Conservation (phyloP, 2,888 invertebrate genomes). For the Rosalia funebris region DNA sequence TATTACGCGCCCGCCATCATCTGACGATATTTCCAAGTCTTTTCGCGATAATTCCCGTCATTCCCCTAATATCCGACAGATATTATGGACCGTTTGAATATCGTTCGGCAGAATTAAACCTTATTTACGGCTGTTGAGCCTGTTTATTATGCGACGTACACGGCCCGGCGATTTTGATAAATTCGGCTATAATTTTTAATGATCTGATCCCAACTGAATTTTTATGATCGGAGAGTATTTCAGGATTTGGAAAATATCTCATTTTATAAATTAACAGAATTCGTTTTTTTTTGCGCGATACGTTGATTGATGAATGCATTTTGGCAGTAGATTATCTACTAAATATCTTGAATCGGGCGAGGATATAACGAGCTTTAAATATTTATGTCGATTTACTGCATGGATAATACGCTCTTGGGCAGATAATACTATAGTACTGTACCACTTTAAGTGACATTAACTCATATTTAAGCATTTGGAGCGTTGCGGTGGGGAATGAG, state of each 20-base stretch:
- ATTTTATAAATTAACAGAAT: too few species aligned
- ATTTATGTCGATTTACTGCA: too few species aligned
- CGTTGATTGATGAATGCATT: too few species aligned
- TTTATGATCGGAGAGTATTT: constrained; percentile 1
- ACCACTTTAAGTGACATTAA: too few species aligned
- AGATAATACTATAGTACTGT: too few species aligned
- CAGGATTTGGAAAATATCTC: not conserved
- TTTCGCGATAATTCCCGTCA: constrained; percentile 30
- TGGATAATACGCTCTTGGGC: too few species aligned
- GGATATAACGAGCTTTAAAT: too few species aligned
- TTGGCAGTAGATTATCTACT: too few species aligned
- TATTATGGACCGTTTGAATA: constrained; percentile 31
- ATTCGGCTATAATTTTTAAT: constrained; percentile 20
- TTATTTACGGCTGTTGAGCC: constrained; percentile 29
- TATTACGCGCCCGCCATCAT: constrained; percentile 43
- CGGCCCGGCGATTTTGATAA: constrained; percentile 11
- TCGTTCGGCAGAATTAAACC: constrained; percentile 19
- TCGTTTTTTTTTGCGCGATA: too few species aligned
- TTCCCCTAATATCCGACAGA: constrained; percentile 24
- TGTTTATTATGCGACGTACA: constrained; percentile 24
- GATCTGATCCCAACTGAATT: constrained; percentile 3
- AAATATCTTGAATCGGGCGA: too few species aligned
- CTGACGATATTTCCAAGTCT: constrained; percentile 30
- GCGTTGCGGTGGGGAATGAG: too few species aligned
- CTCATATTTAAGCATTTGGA: too few species aligned